These are phyloP conservation scores for Erethizon dorsatum DNA, from an alignment of 2,797 vertebrate species.

Conservation along the genomic window DNA sequence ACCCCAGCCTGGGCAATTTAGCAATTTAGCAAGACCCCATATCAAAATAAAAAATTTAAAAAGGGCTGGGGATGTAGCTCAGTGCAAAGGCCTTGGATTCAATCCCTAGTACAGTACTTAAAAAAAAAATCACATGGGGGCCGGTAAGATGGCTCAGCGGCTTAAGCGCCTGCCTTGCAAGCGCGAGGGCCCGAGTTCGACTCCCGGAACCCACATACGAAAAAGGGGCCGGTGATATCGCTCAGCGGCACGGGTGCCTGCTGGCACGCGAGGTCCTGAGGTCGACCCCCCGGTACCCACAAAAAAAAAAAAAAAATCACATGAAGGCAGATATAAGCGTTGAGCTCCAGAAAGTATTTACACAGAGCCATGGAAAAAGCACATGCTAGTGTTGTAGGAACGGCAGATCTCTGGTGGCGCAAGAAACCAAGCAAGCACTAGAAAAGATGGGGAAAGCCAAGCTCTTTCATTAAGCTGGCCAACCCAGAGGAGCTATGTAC, in stretches of 20 bases:
- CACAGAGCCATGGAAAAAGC: not conserved
- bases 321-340: not conserved
- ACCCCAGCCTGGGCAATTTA: not conserved
- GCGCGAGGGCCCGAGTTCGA: too few relatives aligned
- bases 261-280: too few relatives aligned
- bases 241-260: too few relatives aligned
- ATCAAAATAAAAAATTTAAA: not conserved
- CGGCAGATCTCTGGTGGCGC: not conserved
- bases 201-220: too few relatives aligned
- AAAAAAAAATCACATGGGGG: not conserved
- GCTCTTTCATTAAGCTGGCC: not conserved
- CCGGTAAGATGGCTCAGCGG: too few relatives aligned
- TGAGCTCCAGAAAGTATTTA: not conserved
- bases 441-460: not conserved
- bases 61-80: not conserved
- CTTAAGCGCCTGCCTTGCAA: too few relatives aligned
- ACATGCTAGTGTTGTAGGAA: not conserved
- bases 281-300: too few relatives aligned
- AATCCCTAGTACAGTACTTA: not conserved
- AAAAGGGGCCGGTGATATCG: too few relatives aligned
- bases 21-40: not conserved
- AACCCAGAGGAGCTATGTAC: not conserved
- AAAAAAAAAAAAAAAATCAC: not conserved
- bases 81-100: not conserved
- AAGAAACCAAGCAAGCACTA: not conserved